A percentile compares a stretch with the other conserved stretches of the same genome.
Evolutionary conservation across 2,797 vertebrate genomes (phyloP).

Genomic region (Cyclopterus lumpus): DNA sequence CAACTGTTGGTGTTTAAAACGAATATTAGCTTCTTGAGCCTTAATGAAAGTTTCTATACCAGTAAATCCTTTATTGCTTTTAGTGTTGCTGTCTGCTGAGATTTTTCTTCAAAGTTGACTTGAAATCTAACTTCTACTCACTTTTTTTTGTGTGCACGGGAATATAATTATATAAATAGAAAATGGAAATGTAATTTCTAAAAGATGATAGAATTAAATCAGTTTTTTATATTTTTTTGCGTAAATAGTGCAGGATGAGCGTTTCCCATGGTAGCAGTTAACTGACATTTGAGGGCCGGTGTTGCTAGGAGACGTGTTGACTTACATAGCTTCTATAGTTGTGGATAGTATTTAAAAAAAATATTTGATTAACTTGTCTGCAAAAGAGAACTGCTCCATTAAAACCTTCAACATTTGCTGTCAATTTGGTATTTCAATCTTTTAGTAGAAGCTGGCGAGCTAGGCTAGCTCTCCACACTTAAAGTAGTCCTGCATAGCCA

Average conservation of each 20-base stretch:
- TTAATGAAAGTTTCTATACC: slow-evolving; percentile 50
- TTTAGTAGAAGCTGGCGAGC: not conserved
- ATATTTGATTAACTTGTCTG: not conserved
- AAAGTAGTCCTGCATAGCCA: not conserved
- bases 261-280: not conserved
- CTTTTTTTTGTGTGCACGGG: too few species aligned
- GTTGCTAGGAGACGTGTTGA: not conserved
- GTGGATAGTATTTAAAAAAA: not conserved
- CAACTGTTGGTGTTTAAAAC: slow-evolving; percentile 41
- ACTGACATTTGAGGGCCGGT: not conserved
- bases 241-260: not conserved
- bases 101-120: not conserved
- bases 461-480: not conserved
- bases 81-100: not conserved
- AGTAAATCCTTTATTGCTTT: slow-evolving; percentile 26
- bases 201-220: not conserved
- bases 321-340: not conserved
- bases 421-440: not conserved
- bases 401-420: not conserved
- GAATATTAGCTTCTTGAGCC: slow-evolving; percentile 33
- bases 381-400: accelerated
- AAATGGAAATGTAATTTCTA: not conserved
- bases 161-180: not conserved
- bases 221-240: not conserved
- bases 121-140: not conserved